Evolutionary conservation across 2,797 vertebrate genomes (phyloP).

Genomic region (Aselliscus stoliczkanus): DNA sequence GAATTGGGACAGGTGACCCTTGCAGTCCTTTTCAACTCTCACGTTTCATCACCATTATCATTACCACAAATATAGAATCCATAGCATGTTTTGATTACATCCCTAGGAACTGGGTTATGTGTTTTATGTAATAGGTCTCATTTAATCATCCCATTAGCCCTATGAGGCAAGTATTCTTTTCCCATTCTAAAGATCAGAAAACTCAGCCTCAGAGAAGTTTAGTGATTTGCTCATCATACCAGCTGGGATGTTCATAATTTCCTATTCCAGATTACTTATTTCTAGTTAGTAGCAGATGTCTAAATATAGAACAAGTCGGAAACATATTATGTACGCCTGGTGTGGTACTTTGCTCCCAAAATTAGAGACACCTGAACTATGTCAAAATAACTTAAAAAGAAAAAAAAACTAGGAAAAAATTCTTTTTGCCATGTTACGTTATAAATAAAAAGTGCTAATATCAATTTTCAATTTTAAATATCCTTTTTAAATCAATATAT

Average conservation of each 20-base stretch:
- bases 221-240: conserved; percentile 1
- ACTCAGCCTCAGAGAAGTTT: conserved; percentile 7
- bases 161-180: background rate
- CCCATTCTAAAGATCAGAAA: conserved; percentile 20
- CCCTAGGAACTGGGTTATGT: background rate
- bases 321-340: background rate
- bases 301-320: background rate
- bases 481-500: background rate
- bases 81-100: background rate
- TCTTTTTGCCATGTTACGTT: background rate
- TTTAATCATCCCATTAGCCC: background rate
- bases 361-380: background rate
- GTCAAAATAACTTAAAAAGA: background rate
- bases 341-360: background rate
- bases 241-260: background rate
- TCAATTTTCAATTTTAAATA: background rate
- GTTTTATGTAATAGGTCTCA: background rate
- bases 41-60: background rate
- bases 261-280: background rate
- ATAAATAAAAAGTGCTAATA: background rate
- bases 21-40: background rate
- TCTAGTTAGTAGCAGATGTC: background rate
- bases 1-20: background rate
- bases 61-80: background rate
- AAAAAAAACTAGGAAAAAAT: background rate